These are phyloP conservation scores for Rhabdomys pumilio DNA, from an alignment of 2,797 vertebrate species.

Conservation along the genomic window DNA sequence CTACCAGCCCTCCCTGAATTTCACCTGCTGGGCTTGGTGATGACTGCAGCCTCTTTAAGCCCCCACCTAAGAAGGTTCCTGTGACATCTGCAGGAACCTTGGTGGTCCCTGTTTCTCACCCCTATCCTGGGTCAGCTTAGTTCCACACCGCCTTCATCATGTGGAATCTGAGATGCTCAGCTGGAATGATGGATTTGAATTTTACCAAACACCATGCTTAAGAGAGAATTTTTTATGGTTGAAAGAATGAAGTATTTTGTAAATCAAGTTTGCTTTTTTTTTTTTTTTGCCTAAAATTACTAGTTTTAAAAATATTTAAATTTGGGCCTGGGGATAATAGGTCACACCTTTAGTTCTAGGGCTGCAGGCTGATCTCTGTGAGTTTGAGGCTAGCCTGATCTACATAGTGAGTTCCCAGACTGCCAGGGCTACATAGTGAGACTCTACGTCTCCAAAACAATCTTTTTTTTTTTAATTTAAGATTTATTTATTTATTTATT, in stretches of 20 bases:
- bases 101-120: neutral
- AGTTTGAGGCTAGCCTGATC: no score
- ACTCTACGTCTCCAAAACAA: neutral
- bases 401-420: neutral
- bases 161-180: neutral
- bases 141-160: neutral
- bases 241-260: neutral
- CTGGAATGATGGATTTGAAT: neutral
- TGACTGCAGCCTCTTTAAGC: neutral
- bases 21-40: neutral
- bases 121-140: neutral
- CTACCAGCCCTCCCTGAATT: neutral
- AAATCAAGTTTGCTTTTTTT: neutral
- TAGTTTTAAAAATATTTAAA: neutral
- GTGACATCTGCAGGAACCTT: neutral
- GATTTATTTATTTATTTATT: no score
- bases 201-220: neutral
- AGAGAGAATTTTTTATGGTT: no score
- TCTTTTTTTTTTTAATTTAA: no score
- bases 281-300: conserved; percentile 23
- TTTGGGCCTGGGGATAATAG: neutral
- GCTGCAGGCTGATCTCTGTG: no score
- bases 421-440: neutral
- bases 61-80: neutral
- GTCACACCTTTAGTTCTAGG: neutral